Conservation (phyloP, 2,797 vertebrate genomes). For the Rhadinocentrus ornatus region DNA sequence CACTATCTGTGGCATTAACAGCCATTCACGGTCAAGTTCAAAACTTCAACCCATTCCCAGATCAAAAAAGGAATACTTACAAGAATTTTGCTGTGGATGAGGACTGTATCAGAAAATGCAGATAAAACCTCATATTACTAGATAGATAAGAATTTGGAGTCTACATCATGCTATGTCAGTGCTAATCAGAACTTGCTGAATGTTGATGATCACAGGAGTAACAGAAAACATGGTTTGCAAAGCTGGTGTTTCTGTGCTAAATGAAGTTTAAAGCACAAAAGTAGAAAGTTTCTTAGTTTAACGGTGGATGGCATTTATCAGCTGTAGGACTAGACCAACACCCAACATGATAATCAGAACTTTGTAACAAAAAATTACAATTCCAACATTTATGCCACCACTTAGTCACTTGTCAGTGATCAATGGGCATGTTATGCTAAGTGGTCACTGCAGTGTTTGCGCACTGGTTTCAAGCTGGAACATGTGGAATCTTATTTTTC, state of each 20-base stretch:
- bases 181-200: constrained; percentile 4
- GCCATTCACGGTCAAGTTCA: constrained; percentile 77
- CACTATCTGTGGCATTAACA: constrained; percentile 44
- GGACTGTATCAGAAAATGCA: not conserved
- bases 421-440: not conserved
- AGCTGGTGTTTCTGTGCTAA: not conserved
- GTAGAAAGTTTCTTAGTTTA: not conserved
- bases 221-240: not conserved
- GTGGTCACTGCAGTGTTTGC: not conserved
- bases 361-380: not conserved
- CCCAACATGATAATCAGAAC: too few relatives aligned
- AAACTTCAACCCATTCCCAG: constrained; percentile 28
- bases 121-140: not conserved
- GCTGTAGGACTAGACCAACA: too few relatives aligned
- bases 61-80: not conserved
- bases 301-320: not conserved
- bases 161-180: not conserved
- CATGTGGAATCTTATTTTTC: not conserved
- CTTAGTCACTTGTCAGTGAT: not conserved
- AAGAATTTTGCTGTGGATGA: not conserved
- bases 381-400: not conserved
- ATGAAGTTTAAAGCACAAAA: not conserved
- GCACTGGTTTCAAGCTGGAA: not conserved
- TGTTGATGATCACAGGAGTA: not conserved
- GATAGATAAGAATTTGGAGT: not conserved